A percentile compares a stretch with the other conserved stretches of the same genome.
These are phyloP conservation scores for Emys orbicularis DNA, from an alignment of 2,797 vertebrate genomes.

Conservation along the genomic window DNA sequence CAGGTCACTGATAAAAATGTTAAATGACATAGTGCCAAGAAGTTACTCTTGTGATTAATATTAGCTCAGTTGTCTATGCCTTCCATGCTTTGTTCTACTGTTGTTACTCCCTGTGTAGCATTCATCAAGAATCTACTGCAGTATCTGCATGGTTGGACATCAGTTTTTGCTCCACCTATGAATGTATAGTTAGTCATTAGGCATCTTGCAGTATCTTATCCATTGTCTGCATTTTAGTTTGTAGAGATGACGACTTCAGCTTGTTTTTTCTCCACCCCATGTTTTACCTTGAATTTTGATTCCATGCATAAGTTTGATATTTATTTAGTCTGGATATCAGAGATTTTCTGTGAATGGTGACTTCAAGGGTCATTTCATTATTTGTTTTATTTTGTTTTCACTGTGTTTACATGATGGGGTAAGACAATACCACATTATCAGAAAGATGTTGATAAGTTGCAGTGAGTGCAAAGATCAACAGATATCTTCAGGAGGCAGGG, in stretches of 20 bases:
- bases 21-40: too few relatives aligned
- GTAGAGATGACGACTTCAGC: too few relatives aligned
- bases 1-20: too few relatives aligned
- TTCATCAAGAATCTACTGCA: not conserved
- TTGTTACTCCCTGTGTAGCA: not conserved
- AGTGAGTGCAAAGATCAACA: not conserved
- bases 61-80: not conserved
- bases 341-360: not conserved
- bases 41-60: not conserved
- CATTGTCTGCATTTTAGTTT: too few relatives aligned
- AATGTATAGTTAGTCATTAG: not conserved
- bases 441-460: conserved; percentile 6
- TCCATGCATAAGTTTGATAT: not conserved
- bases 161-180: not conserved
- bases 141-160: not conserved
- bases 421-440: not conserved
- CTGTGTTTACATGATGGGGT: not conserved
- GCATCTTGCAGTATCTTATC: not conserved
- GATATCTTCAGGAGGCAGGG: not conserved
- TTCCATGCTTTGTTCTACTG: not conserved
- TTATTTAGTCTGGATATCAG: not conserved
- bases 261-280: too few relatives aligned
- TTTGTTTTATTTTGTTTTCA: not conserved
- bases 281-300: not conserved
- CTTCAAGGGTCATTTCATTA: not conserved